Evolutionary conservation across 2,888 invertebrate genomes (phyloP).

Genomic region (Pyrrhia umbra): DNA sequence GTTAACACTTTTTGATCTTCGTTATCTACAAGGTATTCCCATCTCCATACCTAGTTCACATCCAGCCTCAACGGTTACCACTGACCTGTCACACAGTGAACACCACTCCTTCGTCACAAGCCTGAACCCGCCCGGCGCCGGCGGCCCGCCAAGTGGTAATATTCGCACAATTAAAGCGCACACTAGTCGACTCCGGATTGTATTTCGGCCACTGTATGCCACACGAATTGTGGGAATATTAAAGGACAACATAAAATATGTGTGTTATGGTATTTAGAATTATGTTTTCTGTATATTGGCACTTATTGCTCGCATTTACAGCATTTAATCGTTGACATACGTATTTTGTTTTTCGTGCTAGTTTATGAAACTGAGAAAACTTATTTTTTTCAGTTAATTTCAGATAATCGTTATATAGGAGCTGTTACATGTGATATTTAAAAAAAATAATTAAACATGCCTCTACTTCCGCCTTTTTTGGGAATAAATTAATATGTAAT

Average conservation of each 20-base stretch:
- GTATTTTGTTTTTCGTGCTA: not conserved
- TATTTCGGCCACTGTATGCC: conserved; percentile 6
- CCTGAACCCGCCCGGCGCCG: conserved; percentile 25
- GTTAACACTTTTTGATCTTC: too few relatives aligned
- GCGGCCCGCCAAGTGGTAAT: conserved; percentile 66
- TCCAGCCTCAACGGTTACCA: not conserved
- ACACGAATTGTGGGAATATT: conserved; percentile 15
- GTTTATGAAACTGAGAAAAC: too few relatives aligned
- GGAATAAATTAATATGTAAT: too few relatives aligned
- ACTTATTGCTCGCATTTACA: conserved; percentile 16
- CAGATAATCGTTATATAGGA: too few relatives aligned
- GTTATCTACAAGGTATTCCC: too few relatives aligned
- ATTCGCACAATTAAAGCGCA: conserved; percentile 71
- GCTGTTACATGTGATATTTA: too few relatives aligned
- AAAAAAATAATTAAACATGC: too few relatives aligned
- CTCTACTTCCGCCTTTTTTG: too few relatives aligned
- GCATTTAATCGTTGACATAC: too few relatives aligned
- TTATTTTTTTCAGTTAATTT: too few relatives aligned
- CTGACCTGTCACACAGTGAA: conserved; percentile 2
- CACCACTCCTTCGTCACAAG: conserved; percentile 22
- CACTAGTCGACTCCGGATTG: conserved; percentile 26
- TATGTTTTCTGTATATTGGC: not conserved
- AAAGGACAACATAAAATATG: conserved; percentile 13
- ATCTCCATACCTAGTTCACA: too few relatives aligned
- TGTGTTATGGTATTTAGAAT: not conserved